A percentile compares a stretch with the other conserved stretches of the same genome.
Evolutionary conservation across 2,888 invertebrate genomes (phyloP).

Genomic region (Latheticus oryzae): DNA sequence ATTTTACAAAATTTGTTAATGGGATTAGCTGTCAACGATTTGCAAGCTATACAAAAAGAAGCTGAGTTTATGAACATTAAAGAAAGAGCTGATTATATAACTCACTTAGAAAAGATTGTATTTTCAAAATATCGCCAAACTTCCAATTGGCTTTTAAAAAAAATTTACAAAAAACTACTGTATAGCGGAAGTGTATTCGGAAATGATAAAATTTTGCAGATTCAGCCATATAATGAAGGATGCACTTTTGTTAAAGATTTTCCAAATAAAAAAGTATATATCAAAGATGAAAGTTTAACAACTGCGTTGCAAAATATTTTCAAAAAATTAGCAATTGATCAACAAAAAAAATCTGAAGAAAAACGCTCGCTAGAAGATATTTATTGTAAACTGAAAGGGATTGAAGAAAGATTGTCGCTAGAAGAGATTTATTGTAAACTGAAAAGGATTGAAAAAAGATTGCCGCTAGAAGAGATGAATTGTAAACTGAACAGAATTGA

Average conservation of each 20-base stretch:
- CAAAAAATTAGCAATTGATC: conserved; percentile 18
- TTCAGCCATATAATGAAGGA: conserved; percentile 35
- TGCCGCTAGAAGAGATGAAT: no score
- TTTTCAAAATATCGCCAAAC: conserved; percentile 5
- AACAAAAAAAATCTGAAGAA: no score
- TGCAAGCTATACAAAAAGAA: conserved; percentile 30
- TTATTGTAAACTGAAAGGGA: no score
- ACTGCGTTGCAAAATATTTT: conserved; percentile 19
- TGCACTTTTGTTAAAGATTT: conserved; percentile 25
- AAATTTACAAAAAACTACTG: conserved; percentile 6
- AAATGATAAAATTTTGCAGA: conserved; percentile 13
- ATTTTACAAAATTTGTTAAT: conserved; percentile 36
- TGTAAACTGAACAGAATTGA: no score
- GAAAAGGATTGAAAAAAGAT: no score
- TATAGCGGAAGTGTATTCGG: conserved; percentile 5
- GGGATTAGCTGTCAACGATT: conserved; percentile 35
- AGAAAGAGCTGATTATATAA: conserved; percentile 29
- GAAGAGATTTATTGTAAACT: no score
- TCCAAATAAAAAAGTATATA: conserved; percentile 22
- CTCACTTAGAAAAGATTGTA: conserved; percentile 20
- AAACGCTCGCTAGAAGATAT: no score
- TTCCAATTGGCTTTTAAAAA: neutral
- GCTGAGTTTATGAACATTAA: conserved; percentile 33
- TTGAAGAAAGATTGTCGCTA: no score
- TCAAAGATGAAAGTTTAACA: conserved; percentile 19